These are phyloP conservation scores for Tenodera sinensis DNA, from an alignment of 2,888 invertebrate species.

Conservation along the genomic window DNA sequence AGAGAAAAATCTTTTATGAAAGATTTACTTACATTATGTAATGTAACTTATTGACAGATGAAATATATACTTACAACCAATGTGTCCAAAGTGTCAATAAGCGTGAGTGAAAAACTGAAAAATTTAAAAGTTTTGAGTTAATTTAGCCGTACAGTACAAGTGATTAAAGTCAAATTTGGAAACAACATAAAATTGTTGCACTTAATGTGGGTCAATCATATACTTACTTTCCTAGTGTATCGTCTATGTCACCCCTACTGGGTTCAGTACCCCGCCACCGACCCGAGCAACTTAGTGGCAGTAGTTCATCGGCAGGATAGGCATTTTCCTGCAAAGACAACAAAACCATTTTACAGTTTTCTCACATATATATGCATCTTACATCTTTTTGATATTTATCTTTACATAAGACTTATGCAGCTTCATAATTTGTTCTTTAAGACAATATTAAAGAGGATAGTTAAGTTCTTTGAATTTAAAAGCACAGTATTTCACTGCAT, in stretches of 20 bases:
- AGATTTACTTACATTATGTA: too few relatives aligned
- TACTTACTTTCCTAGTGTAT: conserved; percentile 92
- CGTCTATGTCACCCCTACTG: conserved; percentile 93
- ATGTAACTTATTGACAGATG: too few relatives aligned
- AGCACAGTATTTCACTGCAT: too few relatives aligned
- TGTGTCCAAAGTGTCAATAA: conserved; percentile 93
- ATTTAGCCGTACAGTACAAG: neutral
- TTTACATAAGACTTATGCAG: too few relatives aligned
- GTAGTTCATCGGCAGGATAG: conserved; percentile 96
- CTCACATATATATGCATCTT: too few relatives aligned
- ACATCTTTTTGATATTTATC: too few relatives aligned
- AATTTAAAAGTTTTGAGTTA: conserved; percentile 31
- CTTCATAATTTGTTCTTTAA: too few relatives aligned
- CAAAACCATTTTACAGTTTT: neutral
- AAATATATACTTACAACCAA: conserved; percentile 58
- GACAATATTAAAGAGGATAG: too few relatives aligned
- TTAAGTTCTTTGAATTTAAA: too few relatives aligned
- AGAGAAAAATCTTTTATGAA: too few relatives aligned
- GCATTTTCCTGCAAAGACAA: conserved; percentile 65
- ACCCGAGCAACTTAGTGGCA: conserved; percentile 94
- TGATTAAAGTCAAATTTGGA: neutral
- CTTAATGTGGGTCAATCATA: neutral
- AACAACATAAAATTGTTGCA: neutral
- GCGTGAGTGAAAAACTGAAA: conserved; percentile 90
- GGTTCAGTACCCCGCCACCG: conserved; percentile 86